Evolutionary conservation across 2,797 vertebrate genomes (phyloP).

Genomic region (Poeciliopsis turneri): DNA sequence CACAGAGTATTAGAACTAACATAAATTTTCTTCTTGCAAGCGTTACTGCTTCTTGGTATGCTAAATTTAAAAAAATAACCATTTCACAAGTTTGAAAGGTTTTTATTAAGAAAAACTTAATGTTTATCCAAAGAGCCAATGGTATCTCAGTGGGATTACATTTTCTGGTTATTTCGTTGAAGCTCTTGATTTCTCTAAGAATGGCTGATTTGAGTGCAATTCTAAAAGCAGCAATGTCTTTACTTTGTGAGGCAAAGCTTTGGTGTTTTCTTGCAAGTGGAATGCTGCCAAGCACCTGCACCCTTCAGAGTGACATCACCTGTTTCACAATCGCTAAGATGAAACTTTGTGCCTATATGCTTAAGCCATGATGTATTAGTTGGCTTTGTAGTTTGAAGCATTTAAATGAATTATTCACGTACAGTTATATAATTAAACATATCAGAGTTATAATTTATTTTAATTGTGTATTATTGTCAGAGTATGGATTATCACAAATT

Average conservation of each 20-base stretch:
- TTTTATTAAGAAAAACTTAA: neutral
- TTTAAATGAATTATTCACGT: neutral
- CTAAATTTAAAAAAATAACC: neutral
- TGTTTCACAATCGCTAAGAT: neutral
- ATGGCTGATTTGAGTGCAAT: neutral
- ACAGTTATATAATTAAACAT: neutral
- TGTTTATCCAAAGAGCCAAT: neutral
- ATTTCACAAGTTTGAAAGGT: neutral
- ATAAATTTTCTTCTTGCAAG: neutral
- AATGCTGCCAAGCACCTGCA: neutral
- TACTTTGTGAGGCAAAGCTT: neutral
- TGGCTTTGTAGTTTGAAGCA: neutral
- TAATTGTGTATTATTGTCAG: neutral
- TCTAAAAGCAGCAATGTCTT: neutral
- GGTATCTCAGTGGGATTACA: neutral
- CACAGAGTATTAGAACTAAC: constrained; percentile 37
- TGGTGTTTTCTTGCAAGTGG: neutral
- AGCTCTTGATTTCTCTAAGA: neutral
- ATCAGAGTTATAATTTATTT: neutral
- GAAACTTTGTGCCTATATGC: neutral
- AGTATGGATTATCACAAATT: neutral
- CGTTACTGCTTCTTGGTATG: neutral
- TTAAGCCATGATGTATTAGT: neutral
- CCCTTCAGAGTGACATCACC: neutral
- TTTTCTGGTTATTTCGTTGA: neutral